Evolutionary conservation across 37 sponge, comb jelly and placozoan genomes (phyloP), one percentile per base, ranked within the genome.

Genomic region (Crambe crambe): DNA sequence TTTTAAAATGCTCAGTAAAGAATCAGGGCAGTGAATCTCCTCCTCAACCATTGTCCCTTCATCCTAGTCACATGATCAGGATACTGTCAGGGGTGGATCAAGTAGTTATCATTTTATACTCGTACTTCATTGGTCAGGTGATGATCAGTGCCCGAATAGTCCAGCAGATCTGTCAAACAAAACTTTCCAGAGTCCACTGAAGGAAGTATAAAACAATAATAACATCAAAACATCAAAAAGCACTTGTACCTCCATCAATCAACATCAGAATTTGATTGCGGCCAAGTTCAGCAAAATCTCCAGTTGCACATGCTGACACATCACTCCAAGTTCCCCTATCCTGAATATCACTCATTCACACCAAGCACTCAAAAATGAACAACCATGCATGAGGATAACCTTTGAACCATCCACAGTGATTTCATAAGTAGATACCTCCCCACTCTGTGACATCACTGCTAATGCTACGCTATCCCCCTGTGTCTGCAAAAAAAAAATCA

Each of bases 221-320:
- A 42, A 41, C 27, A 12, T 62, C 63, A 23, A 18, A 23, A 18
- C 6, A n/a, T 18, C 2, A 47, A 12, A 51, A 36, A 72, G 20
- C 4, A 72, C 3, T 40, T 10, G 34, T 4, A 42, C 31, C 23
- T 54, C 36, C 44, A 41, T 63, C 8, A 31, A 15, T 23, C 23
- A 75, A 20, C n/a, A 85, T 20, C 34, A 85, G 79, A 27, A 85
- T 37, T 51, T 85, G 85, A 15, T 78, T 43, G 44, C 69, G 69
- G 35, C 85, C 85, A 32, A 71, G 0, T 37, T 41, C 8, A 22
- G 71, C 65, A 47, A 85, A 72, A 34, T 85, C 79, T 32, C 79
- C 85, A 42, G 66, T 44, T 34, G 77, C 9, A 21, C 26, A 31
- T 42, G 64, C 35, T 1, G 4, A 34, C n/a, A 70, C 72, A n/a